Base-by-base conservation (phyloP, 2,113 vertebrate species). In the Tylochromis polylepis region DNA sequence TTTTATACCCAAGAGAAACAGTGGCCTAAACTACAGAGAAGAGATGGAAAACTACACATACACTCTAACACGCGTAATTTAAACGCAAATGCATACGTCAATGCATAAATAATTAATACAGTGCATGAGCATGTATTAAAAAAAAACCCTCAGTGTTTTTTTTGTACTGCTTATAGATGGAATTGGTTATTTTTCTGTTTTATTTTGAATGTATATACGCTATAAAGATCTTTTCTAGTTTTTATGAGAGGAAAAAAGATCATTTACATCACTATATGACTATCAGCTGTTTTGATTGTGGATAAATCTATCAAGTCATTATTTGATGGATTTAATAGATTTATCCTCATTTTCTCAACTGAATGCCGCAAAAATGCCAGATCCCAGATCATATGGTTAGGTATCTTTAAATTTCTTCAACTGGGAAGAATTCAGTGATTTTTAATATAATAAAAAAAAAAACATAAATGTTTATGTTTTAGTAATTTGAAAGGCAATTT, bases 141-240 rank as follows among this genome's bases (percentile, higher is more conserved):
- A 46, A 72, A 6, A 72, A 3, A 14, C 36, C 31, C 16, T 34
- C 16, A 3, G 59, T 67, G 20, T 67, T 46, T 3, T 18, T 51
- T 1, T 75, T 75, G 9, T 29, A 0, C 41, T 49, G 22, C 5
- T 72, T 46, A 15, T 27, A 72, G 1, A 6, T 49, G 0, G 1
- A 75, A 49, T 49, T 43, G 0, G 62, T 67, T 67, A 14, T 67
- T 67, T 38, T 5, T 67, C 20, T 0, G 4, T 6, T 16, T 70
- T 70, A 43, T 24, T 70, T 10, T 70, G 24, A 75, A 29, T 8
- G 2, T 75, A 49, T 49, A 75, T 27, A 43, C 0, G 0, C 38
- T 46, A 22, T 27, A 27, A 72, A 46, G 4, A 16, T 43, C 1
- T 27, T 72, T 27, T 43, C 8, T 7, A 49, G 41, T 27, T 75